Base-by-base conservation (phyloP, 1,140 invertebrate genomes). In the Neodiprion virginianus region DNA sequence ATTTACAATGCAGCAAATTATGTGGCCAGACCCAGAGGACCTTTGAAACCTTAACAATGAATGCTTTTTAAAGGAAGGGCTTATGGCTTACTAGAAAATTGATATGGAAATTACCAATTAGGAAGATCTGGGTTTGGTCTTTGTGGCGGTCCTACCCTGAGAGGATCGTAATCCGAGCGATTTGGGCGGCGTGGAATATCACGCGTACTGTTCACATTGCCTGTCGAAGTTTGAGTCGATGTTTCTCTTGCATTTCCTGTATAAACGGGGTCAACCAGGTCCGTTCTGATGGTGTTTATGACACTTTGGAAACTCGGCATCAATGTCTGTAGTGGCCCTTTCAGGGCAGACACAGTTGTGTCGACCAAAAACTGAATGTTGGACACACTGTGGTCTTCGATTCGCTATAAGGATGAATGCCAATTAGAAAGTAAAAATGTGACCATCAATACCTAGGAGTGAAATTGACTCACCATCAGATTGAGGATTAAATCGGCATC, bases 401-500 rank as follows among this genome's bases (percentile, higher is more conserved):
- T 82, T 76, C 87, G 88, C 88, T 89, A 48, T 7, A 84, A 84
- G 69, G 74, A 76, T 67, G 21, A 71, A 66, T 67, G 72, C 23
- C 48, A 9, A 73, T 12, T 68, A 76, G 50, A 72, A 28, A 74
- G 48, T 70, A 49, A 67, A 48, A 21, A 23, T 73, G 67, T 75
- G 11, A 73, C 61, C 68, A 76, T 17, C 7, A 48, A 23, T 67
- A 72, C 61, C 2, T 9, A 61, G 53, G 8, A 7, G 8, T 61
- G 8, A 61, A 61, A 61, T 61, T 11, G 48, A 11, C 78, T 89
- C 90, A 93, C 92, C 90, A 94, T 84, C 14, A 94, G 86, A 84
- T 94, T 94, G 1, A 93, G 81, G 71, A 94, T 86, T 28, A 94
- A 81, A 83, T 90, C 90, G 65, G 87, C 89, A 82, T 93, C 92